These are phyloP conservation scores for Sepiola atlantica DNA, from an alignment of 2,888 invertebrate species.

Conservation along the genomic window DNA sequence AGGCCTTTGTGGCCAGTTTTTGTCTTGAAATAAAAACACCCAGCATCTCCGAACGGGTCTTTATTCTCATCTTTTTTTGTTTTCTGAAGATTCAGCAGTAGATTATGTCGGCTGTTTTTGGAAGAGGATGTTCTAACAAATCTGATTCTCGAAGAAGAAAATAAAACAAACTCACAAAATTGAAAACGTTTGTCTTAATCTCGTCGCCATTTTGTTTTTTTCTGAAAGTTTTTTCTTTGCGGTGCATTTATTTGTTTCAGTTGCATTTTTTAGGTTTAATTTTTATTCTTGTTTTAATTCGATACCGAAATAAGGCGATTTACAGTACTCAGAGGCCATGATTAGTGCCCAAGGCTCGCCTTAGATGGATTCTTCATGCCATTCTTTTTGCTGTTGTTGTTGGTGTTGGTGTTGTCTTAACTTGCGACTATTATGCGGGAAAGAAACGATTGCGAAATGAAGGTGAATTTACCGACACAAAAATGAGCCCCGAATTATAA, in stretches of 20 bases:
- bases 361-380: neutral
- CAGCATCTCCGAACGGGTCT: neutral
- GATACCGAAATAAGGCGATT: constrained; percentile 19
- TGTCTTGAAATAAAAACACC: neutral
- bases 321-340: neutral
- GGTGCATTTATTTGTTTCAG: neutral
- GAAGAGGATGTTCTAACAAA: neutral
- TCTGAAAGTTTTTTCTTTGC: neutral
- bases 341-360: neutral
- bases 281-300: neutral
- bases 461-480: no score
- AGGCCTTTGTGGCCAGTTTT: constrained; percentile 24
- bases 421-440: neutral
- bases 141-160: neutral
- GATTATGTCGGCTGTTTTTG: neutral
- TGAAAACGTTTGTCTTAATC: neutral
- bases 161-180: neutral
- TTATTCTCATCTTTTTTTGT: neutral
- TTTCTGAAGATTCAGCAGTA: neutral
- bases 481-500: no score
- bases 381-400: no score
- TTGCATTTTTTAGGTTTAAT: neutral
- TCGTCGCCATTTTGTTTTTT: neutral
- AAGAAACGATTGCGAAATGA: neutral
- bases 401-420: no score